These are phyloP conservation scores for Pachyrhynchus sulphureomaculatus DNA, from an alignment of 1,140 invertebrate species.

Conservation along the genomic window DNA sequence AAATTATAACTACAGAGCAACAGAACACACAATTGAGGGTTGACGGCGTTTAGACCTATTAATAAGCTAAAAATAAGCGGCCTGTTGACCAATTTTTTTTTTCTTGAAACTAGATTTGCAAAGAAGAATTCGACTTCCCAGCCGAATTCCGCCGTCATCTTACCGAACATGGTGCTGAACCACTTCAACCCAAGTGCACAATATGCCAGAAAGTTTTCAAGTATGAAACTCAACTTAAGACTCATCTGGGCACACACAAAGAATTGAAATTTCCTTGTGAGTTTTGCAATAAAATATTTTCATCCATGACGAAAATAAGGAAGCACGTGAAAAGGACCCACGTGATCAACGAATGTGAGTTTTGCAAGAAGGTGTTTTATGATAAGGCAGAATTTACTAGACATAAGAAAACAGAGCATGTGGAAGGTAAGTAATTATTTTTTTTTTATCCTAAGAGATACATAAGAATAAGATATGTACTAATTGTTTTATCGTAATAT, in stretches of 20 bases:
- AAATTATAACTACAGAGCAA: too few species aligned
- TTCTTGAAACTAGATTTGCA: too few species aligned
- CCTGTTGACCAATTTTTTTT: too few species aligned
- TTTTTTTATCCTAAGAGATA: neutral
- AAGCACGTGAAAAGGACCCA: constrained; percentile 40
- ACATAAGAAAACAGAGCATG: constrained; percentile 29
- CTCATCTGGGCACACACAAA: constrained; percentile 36
- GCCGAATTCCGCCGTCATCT: constrained; percentile 31
- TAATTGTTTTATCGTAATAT: too few species aligned
- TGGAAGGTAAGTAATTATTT: constrained; percentile 18
- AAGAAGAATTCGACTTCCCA: constrained; percentile 26
- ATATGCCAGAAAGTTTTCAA: constrained; percentile 38
- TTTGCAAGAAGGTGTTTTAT: constrained; percentile 38
- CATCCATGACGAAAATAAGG: constrained; percentile 38
- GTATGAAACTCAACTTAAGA: constrained; percentile 32
- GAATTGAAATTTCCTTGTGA: constrained; percentile 43
- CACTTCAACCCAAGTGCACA: constrained; percentile 34
- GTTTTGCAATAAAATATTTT: constrained; percentile 40
- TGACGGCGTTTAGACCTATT: too few species aligned
- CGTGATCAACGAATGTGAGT: constrained; percentile 38
- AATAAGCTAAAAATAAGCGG: too few species aligned
- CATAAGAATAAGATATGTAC: too few species aligned
- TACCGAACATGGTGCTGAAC: constrained; percentile 25
- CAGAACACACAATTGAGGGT: too few species aligned
- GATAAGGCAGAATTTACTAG: constrained; percentile 26